Conservation (phyloP, 2,113 vertebrate species). For the Parotia lawesii region DNA sequence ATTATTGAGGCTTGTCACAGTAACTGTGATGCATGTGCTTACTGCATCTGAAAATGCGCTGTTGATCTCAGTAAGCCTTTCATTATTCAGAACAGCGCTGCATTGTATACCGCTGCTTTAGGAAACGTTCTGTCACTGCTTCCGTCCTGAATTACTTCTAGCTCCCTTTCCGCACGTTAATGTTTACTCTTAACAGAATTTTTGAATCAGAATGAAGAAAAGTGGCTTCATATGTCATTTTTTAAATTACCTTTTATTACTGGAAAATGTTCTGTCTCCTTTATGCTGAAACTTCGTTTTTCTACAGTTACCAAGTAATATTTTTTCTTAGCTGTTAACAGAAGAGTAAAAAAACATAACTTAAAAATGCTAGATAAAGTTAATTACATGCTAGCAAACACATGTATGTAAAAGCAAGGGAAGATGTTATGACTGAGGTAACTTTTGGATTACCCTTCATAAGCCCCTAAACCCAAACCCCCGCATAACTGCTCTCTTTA, state of each 20-base stretch:
- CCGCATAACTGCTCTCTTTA: neutral
- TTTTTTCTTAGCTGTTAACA: neutral
- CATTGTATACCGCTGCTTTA: neutral
- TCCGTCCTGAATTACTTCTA: neutral
- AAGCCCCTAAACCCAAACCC: neutral
- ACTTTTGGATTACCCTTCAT: neutral
- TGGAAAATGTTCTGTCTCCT: neutral
- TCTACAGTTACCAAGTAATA: neutral
- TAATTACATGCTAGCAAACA: neutral
- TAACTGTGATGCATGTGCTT: neutral
- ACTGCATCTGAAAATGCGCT: neutral
- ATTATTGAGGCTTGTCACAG: neutral
- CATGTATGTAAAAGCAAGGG: neutral
- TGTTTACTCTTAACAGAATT: neutral
- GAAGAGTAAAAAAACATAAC: neutral
- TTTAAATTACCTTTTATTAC: neutral
- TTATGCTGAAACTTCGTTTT: neutral
- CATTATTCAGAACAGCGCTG: neutral
- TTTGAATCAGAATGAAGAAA: neutral
- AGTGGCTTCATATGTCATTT: neutral
- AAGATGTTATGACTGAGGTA: neutral
- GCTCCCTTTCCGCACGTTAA: neutral
- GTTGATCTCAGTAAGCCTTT: conserved; percentile 19
- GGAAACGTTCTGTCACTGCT: conserved; percentile 1
- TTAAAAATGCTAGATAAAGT: neutral